Evolutionary conservation across 2,888 invertebrate genomes (phyloP), one percentile per base, ranked within the genome.

Genomic region (Synergus laeviventris): DNA sequence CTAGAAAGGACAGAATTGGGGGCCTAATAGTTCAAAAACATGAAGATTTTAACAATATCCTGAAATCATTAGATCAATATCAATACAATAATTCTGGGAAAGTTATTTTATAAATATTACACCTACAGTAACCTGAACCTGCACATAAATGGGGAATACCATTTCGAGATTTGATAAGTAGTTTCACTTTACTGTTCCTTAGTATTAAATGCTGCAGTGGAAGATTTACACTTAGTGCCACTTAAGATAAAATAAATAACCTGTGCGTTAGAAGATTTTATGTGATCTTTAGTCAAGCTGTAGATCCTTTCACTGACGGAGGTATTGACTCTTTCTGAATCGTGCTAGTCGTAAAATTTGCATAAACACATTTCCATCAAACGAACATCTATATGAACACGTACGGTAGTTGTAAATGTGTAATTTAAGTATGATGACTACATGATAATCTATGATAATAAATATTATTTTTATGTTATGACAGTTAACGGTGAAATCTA

Each of bases 291-390:
- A 64, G 64, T 64, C 39, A 64, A 38, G 64, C 21, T 42, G 64
- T 64, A 42, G 64, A 64, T 64, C 64, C 64, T 64, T 64, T 64
- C 64, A 64, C 64, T 64, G 64, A 21, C 42, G 42, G 64, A 42
- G 64, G 14, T 64, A 64, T 64, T 64, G 42, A 64, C 64, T 64
- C 64, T 64, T 64, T 64, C 64, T 64, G 64, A 64, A 64, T 64
- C 36, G 42, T 64, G 64, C 64, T 42, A 64, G 64, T 64, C 64
- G 64, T 64, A 42, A 64, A 64, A 64, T 64, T 64, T 64, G 42
- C 64, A 64, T 64, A 64, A 64, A 64, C 64, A 42, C 21, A 64
- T 18, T 39, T 18, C 64, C 64, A 64, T 42, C 39, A 39, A 39
- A 64, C 42, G 14, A 64, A 64, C 64, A 64, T 64, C 64, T 64